phyloP scores from a whole-genome alignment of 2,888 invertebrate species.

The Tridacna gigas region DNA sequence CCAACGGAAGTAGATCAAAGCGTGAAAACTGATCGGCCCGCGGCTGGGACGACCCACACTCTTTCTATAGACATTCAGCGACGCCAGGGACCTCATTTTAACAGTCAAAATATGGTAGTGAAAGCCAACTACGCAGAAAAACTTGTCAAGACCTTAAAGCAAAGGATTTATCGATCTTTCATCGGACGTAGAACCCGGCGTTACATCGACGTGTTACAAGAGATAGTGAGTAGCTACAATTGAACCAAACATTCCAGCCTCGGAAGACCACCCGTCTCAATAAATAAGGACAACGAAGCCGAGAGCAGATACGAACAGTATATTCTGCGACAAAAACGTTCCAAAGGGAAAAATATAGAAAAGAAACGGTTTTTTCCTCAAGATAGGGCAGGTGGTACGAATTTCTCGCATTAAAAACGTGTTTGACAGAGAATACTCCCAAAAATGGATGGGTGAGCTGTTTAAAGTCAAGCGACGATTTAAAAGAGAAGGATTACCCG shows the following conservation, averaged over 20 bases:
- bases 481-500: conserved; percentile 39
- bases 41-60: too few relatives aligned
- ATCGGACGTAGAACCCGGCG: conserved; percentile 23
- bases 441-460: conserved; percentile 58
- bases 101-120: conserved; percentile 29
- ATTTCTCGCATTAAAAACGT: conserved; percentile 37
- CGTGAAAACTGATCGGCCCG: background rate
- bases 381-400: conserved; percentile 46
- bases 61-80: background rate
- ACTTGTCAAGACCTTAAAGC: conserved; percentile 37
- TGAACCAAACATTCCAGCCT: conserved; percentile 38
- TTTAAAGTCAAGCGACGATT: conserved; percentile 44
- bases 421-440: conserved; percentile 56
- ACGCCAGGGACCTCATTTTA: conserved; percentile 18
- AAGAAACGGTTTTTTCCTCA: conserved; percentile 11
- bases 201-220: conserved; percentile 32
- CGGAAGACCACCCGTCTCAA: conserved; percentile 32
- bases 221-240: conserved; percentile 44
- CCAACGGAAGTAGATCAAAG: background rate
- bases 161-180: conserved; percentile 29
- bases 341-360: too few relatives aligned
- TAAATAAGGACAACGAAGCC: conserved; percentile 23
- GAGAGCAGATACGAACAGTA: conserved; percentile 37
- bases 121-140: conserved; percentile 46
- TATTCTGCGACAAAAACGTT: background rate